phyloP scores from a whole-genome alignment of 2,888 invertebrate species.

The Leptothorax acervorum region DNA sequence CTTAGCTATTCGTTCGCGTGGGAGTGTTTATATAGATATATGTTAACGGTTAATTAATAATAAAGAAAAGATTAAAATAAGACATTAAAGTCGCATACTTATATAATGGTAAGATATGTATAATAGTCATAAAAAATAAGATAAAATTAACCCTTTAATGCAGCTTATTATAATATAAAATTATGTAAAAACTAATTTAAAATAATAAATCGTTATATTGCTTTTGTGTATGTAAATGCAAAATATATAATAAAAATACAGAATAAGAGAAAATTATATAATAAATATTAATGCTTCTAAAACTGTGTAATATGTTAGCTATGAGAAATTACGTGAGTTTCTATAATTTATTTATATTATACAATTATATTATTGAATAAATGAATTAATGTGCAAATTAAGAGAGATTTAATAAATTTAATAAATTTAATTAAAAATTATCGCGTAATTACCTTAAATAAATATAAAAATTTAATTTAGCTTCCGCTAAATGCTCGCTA shows the following conservation, averaged over 20 bases:
- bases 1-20: background rate
- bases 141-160: background rate
- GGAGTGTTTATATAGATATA: slow-evolving; percentile 1
- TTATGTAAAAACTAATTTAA: background rate
- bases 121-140: background rate
- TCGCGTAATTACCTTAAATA: slow-evolving; percentile 16
- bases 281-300: background rate
- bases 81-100: background rate
- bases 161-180: background rate
- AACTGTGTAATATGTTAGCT: slow-evolving; percentile 1
- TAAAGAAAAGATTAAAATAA: background rate
- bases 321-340: background rate
- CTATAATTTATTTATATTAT: background rate
- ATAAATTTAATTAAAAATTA: slow-evolving; percentile 49
- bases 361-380: slow-evolving; percentile 12
- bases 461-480: slow-evolving; percentile 42
- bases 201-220: background rate
- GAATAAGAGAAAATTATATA: background rate
- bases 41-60: slow-evolving; percentile 1
- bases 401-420: slow-evolving; percentile 38
- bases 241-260: background rate
- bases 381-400: slow-evolving; percentile 21
- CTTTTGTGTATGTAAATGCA: background rate
- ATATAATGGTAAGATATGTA: background rate
- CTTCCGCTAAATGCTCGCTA: slow-evolving; percentile 15